phyloP scores from a whole-genome alignment of 2,113 vertebrate genomes.

The Syrrhaptes paradoxus region DNA sequence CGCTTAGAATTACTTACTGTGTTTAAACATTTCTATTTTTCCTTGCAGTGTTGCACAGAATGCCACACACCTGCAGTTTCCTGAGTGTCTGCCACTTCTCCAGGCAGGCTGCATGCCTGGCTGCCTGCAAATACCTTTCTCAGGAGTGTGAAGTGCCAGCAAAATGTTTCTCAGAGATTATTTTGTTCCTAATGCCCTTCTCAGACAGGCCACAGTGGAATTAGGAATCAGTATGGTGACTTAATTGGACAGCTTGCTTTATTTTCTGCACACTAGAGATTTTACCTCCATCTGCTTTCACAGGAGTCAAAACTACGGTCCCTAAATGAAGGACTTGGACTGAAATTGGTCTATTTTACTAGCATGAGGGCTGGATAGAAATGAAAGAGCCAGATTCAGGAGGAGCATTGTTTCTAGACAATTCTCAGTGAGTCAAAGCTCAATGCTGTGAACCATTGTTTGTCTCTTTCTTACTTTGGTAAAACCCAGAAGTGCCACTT shows the following conservation, averaged over 20 bases:
- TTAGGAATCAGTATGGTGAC: not conserved
- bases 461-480: not conserved
- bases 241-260: slow-evolving; percentile 21
- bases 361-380: not conserved
- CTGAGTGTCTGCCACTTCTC: not conserved
- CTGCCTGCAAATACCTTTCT: not conserved
- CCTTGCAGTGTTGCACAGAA: not conserved
- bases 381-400: not conserved
- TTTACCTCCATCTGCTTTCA: not conserved
- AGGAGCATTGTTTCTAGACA: not conserved
- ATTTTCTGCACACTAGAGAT: not conserved
- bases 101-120: not conserved
- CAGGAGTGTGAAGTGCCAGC: not conserved
- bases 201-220: not conserved
- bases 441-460: not conserved
- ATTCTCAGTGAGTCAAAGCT: not conserved
- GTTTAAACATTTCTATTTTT: not conserved
- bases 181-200: not conserved
- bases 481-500: not conserved
- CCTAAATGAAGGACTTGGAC: not conserved
- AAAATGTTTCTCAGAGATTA: not conserved
- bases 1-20: not conserved
- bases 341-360: not conserved
- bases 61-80: not conserved
- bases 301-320: not conserved